Evolutionary conservation across 2,797 vertebrate genomes (phyloP), one percentile per base, ranked within the genome.

Genomic region (Xerus rutilus): DNA sequence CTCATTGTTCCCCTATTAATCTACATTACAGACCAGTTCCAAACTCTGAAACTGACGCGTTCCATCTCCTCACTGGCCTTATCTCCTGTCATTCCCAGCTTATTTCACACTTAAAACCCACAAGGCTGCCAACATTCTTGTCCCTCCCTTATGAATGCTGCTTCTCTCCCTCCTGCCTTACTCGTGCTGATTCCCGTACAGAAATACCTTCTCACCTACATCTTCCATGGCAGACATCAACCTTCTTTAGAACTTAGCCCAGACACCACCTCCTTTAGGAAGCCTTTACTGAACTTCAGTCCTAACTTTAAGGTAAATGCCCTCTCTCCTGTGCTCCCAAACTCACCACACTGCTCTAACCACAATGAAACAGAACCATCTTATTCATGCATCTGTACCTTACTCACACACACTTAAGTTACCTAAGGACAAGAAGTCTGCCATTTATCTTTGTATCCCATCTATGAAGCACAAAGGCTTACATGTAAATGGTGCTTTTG

Each of bases 181-280:
- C 2, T 82, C 52, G 69, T 7, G 7, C 30, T 67, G 67, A 73
- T 18, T 73, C 28, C 69, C 82, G 54, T 47, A 74, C n/a, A 88
- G 78, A 32, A 88, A 69, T 64, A 47, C 11, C 67, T 85, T 84
- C 54, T 15, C 21, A 82, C 47, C 10, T 54, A 65, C 25, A 69
- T 30, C 49, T 62, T 85, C 62, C 52, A 70, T 18, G n/a, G 39
- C 6, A 96, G 76, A 89, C 30, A 81, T 59, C 54, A 89, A 64
- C 59, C 49, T 84, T 81, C 39, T 81, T 95, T 70, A 93, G 47
- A 62, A 86, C 23, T 79, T 62, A 84, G 77, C 17, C 62, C 30
- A 11, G 43, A 65, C 3, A 86, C 52, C 18, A 74, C 65, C 65
- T 92, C 35, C 67, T 74, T 54, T 52, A 93, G 52, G 73, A 93